These are phyloP conservation scores for Formica aserva DNA, from an alignment of 2,888 invertebrate genomes.

Conservation along the genomic window DNA sequence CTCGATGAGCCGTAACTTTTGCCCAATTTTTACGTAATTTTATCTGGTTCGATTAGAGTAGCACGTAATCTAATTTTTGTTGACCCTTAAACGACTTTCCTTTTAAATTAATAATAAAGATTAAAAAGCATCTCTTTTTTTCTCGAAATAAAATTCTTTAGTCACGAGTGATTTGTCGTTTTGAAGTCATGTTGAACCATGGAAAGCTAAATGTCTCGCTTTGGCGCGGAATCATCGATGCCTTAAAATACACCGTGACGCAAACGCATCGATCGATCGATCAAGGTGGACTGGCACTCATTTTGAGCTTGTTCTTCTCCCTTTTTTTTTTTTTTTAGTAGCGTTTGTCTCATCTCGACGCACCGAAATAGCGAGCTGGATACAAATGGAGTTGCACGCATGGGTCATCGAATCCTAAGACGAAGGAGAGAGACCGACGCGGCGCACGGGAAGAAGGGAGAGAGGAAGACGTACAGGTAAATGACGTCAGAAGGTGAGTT, in stretches of 20 bases:
- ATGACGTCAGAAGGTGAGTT: slow-evolving; percentile 81
- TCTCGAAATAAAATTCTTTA: slow-evolving; percentile 7
- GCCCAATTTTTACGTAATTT: slow-evolving; percentile 15
- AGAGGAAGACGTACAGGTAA: slow-evolving; percentile 75
- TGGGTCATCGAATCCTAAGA: slow-evolving; percentile 73
- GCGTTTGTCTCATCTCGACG: neutral
- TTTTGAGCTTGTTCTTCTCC: slow-evolving; percentile 45
- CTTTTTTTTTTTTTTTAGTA: slow-evolving; percentile 36
- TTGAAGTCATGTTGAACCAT: neutral
- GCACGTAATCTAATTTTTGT: neutral
- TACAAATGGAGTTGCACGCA: slow-evolving; percentile 19
- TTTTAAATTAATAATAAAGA: slow-evolving; percentile 12
- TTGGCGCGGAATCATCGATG: slow-evolving; percentile 35
- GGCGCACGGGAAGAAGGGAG: slow-evolving; percentile 33
- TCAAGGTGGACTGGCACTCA: slow-evolving; percentile 63
- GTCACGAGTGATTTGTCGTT: neutral
- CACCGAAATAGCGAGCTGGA: slow-evolving; percentile 10
- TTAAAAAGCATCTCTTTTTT: neutral
- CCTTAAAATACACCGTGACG: slow-evolving; percentile 72
- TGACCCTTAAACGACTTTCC: neutral
- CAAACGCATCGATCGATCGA: slow-evolving; percentile 71
- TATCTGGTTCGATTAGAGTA: neutral
- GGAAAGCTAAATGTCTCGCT: slow-evolving; percentile 1
- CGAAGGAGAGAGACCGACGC: slow-evolving; percentile 23
- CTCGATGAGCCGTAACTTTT: neutral